A percentile compares a stretch with the other conserved stretches of the same genome.
Conservation (phyloP, 2,113 vertebrate genomes). For the Galemys pyrenaicus region DNA sequence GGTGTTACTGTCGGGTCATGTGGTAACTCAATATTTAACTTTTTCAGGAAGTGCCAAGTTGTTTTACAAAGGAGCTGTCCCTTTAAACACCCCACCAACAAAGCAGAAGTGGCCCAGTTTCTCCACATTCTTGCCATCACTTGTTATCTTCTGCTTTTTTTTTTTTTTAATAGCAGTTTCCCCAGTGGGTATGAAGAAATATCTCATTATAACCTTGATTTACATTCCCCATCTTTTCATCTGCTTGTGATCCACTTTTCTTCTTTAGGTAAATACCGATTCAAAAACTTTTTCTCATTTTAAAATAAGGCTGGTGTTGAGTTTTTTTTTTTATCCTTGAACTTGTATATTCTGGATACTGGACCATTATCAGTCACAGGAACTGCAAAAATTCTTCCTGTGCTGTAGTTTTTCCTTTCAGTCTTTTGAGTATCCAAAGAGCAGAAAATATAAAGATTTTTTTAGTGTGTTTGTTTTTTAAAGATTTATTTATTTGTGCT, state of each 20-base stretch:
- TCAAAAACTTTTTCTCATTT: not conserved
- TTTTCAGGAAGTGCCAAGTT: not conserved
- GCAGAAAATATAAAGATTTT: not conserved
- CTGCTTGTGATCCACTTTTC: not conserved
- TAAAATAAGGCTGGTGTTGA: not conserved
- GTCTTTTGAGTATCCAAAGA: not conserved
- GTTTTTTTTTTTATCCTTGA: not conserved
- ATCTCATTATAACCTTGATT: not conserved
- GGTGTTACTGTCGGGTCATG: not conserved
- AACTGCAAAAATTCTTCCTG: not conserved
- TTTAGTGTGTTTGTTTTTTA: no score
- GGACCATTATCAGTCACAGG: not conserved
- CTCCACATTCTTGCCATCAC: not conserved
- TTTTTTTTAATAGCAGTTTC: not conserved
- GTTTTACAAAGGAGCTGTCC: not conserved
- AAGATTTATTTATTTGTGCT: no score
- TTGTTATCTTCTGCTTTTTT: not conserved
- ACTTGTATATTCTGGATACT: not conserved
- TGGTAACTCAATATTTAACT: not conserved
- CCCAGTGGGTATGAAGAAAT: not conserved
- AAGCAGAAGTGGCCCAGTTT: not conserved
- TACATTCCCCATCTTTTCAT: not conserved
- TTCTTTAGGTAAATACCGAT: not conserved
- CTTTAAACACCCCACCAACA: not conserved
- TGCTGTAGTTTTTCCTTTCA: not conserved